Base-by-base conservation (phyloP, 35 echinoderm and acorn worm genomes). In the Lytechinus variegatus region DNA sequence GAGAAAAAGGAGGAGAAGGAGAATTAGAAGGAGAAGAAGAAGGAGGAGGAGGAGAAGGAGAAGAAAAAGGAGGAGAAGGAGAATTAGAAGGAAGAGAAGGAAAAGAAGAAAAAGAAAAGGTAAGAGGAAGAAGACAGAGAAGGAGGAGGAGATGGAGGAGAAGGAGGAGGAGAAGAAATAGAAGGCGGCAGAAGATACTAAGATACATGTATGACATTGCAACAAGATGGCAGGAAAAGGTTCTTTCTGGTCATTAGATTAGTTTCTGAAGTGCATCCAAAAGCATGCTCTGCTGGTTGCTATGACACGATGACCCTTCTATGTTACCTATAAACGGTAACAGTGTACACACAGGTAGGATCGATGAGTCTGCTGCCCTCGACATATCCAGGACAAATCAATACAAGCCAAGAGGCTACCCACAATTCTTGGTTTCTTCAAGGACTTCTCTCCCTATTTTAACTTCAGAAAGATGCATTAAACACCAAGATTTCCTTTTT, bases 311-410 rank as follows among this genome's bases (percentile, higher is more conserved):
- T 79, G 66, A 79, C 66, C 66, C 66, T 79, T 79, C 66, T 79
- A 79, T 79, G 66, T 79, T 79, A 79, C 66, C 66, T 79, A n/a
- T 79, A 79, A 79, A 79, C n/a, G 66, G 66, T 79, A 79, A 79
- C 66, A 79, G 66, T 79, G 66, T 79, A 79, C 66, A 79, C 66
- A 79, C 66, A 79, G 66, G 66, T 79, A 79, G 14, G 24, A 79
- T 79, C 66, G 66, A 79, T 79, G 66, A 16, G 66, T 79, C 66
- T 79, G 66, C 66, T 79, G 66, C 66, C 66, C 66, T 24, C 19
- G 66, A 79, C 66, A 79, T 19, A 79, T 79, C 66, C 66, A 79
- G 66, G 66, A 16, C 66, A 79, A 79, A 79, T 79, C 66, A 79
- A 79, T 79, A 24, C 19, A 79, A 79, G 66, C 66, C 66, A 79